phyloP scores from a whole-genome alignment of 1,140 invertebrate species.

The Pteromalus puparum region DNA sequence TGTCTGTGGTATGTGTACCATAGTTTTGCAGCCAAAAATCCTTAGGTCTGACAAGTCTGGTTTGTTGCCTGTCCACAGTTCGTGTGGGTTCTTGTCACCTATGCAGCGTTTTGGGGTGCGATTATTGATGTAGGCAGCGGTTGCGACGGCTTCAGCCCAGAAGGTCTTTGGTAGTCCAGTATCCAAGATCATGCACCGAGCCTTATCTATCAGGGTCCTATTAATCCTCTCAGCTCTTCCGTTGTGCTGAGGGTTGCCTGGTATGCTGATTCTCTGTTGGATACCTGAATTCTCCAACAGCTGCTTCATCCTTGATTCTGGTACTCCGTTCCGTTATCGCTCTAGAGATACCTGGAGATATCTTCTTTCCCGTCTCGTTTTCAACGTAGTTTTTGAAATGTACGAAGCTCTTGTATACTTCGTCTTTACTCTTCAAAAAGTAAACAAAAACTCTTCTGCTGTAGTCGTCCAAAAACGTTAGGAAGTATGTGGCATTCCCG shows the following conservation, averaged over 20 bases:
- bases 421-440: conserved; percentile 58
- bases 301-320: conserved; percentile 54
- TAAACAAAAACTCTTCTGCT: conserved; percentile 55
- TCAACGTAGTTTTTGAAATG: conserved; percentile 55
- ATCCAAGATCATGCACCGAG: neutral
- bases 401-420: conserved; percentile 46
- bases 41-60: neutral
- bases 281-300: neutral
- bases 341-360: conserved; percentile 55
- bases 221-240: neutral
- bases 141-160: neutral
- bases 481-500: conserved; percentile 48
- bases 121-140: neutral
- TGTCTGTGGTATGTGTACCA: neutral
- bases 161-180: neutral
- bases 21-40: neutral
- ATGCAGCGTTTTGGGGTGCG: neutral
- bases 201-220: neutral
- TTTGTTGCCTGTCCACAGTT: neutral
- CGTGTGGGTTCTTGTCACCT: neutral
- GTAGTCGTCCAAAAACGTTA: conserved; percentile 61
- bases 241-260: neutral
- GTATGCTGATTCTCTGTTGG: neutral
- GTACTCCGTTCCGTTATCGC: conserved; percentile 51
- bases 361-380: conserved; percentile 57